Conservation (phyloP, 2,113 vertebrate genomes). For the Edolisoma coerulescens region DNA sequence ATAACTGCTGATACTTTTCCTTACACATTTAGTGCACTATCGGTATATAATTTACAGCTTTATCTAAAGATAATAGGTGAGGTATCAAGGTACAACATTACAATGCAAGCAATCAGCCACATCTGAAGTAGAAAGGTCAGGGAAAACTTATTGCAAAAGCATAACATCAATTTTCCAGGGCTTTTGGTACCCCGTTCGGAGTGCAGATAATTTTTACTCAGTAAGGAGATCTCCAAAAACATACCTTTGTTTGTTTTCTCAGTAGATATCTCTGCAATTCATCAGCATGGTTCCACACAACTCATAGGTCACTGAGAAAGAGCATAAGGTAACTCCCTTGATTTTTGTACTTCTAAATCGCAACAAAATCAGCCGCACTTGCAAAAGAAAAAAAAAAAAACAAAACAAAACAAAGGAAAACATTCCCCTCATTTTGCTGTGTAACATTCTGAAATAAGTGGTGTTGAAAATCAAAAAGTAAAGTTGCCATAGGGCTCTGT, state of each 20-base stretch:
- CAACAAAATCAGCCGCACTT: background rate
- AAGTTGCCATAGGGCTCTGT: background rate
- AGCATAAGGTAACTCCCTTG: background rate
- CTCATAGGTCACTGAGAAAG: background rate
- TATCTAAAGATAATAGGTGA: background rate
- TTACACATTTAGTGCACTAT: background rate
- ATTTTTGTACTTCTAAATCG: background rate
- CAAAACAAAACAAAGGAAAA: background rate
- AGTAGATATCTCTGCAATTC: background rate
- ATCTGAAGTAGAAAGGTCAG: background rate
- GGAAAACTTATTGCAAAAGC: background rate
- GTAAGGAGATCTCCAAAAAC: background rate
- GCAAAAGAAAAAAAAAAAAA: background rate
- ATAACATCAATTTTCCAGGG: background rate
- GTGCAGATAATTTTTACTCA: background rate
- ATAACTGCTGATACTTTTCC: conserved; percentile 18
- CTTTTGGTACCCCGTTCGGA: background rate
- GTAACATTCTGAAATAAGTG: background rate
- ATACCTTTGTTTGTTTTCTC: background rate
- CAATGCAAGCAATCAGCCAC: background rate
- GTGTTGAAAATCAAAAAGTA: background rate
- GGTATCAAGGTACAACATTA: background rate
- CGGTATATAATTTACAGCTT: background rate
- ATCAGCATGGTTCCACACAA: background rate
- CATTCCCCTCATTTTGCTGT: rapidly evolving